Conservation (phyloP, 2,888 invertebrate genomes). For the Mystacides longicornis region DNA sequence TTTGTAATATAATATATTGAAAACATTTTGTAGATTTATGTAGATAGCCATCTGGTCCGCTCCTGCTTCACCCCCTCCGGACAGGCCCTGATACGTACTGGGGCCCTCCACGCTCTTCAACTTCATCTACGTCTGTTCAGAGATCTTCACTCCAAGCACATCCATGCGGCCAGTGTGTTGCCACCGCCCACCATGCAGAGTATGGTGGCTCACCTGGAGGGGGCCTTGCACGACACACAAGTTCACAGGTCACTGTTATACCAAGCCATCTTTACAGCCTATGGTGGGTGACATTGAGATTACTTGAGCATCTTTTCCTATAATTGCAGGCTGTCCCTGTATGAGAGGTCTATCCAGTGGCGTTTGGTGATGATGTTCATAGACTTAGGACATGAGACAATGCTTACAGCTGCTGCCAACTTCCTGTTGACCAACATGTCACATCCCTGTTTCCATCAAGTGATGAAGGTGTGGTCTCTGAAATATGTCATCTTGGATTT, state of each 20-base stretch:
- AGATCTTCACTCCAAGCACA: conserved; percentile 17
- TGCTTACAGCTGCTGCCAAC: conserved; percentile 39
- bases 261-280: too few species aligned
- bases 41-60: conserved; percentile 27
- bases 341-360: conserved; percentile 45
- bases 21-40: neutral
- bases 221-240: neutral
- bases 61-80: conserved; percentile 39
- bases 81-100: conserved; percentile 35
- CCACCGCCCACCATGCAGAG: neutral
- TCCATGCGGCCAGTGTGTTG: neutral
- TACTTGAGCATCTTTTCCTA: neutral
- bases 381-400: conserved; percentile 39
- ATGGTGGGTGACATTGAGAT: too few species aligned
- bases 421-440: conserved; percentile 37
- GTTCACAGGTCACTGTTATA: neutral
- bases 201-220: conserved; percentile 3
- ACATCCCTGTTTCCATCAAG: conserved; percentile 41
- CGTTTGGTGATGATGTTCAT: conserved; percentile 40
- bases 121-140: conserved; percentile 34
- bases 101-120: conserved; percentile 41
- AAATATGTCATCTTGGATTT: too few species aligned
- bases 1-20: too few species aligned
- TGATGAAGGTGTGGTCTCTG: conserved; percentile 42
- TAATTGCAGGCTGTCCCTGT: conserved; percentile 39